phyloP scores from a whole-genome alignment of 2,888 invertebrate species.

The Eilema caniola region DNA sequence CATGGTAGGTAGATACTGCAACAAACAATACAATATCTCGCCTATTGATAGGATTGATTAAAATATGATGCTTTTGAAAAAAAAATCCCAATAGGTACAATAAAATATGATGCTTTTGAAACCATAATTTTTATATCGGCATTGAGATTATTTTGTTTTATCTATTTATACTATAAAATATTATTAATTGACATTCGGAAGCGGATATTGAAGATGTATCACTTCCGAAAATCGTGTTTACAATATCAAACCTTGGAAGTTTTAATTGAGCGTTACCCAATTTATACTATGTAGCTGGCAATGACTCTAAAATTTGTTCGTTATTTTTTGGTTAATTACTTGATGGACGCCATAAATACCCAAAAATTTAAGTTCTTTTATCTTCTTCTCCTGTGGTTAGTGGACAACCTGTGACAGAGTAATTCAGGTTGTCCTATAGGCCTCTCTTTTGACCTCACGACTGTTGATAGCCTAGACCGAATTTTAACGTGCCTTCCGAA shows the following conservation, averaged over 20 bases:
- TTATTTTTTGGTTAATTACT: not conserved
- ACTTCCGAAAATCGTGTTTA: not conserved
- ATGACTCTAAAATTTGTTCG: not conserved
- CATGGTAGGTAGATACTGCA: not conserved
- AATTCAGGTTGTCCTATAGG: no score
- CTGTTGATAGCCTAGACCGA: no score
- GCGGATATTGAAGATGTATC: not conserved
- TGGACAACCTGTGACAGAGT: no score
- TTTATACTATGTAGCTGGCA: not conserved
- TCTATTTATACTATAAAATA: slow-evolving; percentile 5
- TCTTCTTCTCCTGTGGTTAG: no score
- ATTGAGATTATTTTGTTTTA: slow-evolving; percentile 15
- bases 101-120: not conserved
- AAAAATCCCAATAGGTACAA: not conserved
- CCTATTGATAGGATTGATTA: not conserved
- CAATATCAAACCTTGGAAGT: not conserved
- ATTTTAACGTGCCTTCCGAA: no score
- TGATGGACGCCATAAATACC: not conserved
- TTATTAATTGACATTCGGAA: slow-evolving; percentile 2
- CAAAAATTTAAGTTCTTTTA: no score
- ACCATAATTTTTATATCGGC: not conserved
- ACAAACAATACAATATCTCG: not conserved
- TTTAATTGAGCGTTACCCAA: not conserved
- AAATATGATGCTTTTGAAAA: not conserved
- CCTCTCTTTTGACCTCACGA: no score